Conservation (phyloP, 2,113 vertebrate genomes). For the Psophia crepitans region DNA sequence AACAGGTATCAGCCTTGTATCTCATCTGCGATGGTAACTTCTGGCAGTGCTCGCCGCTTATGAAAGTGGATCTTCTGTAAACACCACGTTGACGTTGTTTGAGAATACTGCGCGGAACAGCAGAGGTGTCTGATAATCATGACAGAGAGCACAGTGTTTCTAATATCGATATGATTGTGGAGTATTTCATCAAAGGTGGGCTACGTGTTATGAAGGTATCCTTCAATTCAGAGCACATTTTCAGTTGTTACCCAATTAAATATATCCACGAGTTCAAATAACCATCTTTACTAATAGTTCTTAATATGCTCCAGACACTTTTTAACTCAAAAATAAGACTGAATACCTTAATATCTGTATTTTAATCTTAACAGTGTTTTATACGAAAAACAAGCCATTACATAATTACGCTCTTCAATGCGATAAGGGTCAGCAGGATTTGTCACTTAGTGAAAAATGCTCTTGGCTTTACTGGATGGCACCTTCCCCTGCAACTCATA, state of each 20-base stretch:
- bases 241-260: neutral
- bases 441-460: neutral
- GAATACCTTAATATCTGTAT: neutral
- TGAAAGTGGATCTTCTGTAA: neutral
- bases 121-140: neutral
- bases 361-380: neutral
- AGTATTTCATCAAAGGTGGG: neutral
- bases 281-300: neutral
- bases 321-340: neutral
- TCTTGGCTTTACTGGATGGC: neutral
- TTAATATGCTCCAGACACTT: neutral
- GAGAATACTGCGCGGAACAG: neutral
- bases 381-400: neutral
- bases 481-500: neutral
- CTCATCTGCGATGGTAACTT: neutral
- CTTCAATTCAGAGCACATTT: neutral
- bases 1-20: neutral
- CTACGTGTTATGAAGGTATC: neutral
- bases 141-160: neutral
- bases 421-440: neutral
- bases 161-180: neutral
- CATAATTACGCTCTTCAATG: neutral
- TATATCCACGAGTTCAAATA: neutral
- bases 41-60: neutral
- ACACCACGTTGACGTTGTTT: neutral